Percentiles rank a stretch among this genome's conserved stretches.
Conservation (phyloP, 2,113 vertebrate species). For the Plestiodon gilberti region DNA sequence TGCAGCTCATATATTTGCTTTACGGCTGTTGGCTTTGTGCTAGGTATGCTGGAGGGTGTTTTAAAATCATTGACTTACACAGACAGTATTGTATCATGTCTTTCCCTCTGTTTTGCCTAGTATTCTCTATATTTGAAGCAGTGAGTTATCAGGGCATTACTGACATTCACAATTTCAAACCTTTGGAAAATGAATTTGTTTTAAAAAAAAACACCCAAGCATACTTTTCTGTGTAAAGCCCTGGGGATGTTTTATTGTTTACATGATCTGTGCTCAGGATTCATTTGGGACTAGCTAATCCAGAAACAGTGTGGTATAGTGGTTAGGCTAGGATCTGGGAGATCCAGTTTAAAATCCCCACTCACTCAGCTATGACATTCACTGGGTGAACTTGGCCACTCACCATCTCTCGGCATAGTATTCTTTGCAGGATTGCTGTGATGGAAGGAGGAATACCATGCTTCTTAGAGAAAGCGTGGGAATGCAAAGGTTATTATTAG, state of each 20-base stretch:
- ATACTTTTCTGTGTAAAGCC: constrained; percentile 29
- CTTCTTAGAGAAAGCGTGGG: too few relatives aligned
- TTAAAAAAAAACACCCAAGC: not conserved
- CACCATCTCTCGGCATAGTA: too few relatives aligned
- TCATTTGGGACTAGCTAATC: constrained; percentile 45
- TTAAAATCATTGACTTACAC: constrained; percentile 23
- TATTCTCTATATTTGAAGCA: not conserved
- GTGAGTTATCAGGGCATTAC: constrained; percentile 1
- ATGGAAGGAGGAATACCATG: too few relatives aligned
- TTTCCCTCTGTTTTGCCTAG: not conserved
- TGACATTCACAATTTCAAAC: constrained; percentile 1
- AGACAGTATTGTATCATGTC: not conserved
- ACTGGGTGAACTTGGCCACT: too few relatives aligned
- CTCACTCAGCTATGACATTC: too few relatives aligned
- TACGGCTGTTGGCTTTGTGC: fast-evolving
- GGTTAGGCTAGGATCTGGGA: too few relatives aligned
- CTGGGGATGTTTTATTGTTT: constrained; percentile 5
- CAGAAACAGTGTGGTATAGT: too few relatives aligned
- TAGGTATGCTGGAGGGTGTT: constrained; percentile 20
- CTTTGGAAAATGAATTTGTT: not conserved
- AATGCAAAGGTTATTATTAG: not conserved
- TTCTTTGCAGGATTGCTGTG: too few relatives aligned
- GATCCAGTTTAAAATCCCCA: too few relatives aligned
- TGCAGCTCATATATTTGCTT: constrained; percentile 27
- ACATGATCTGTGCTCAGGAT: constrained; percentile 17